These are phyloP conservation scores for Isaurus tuberculatus DNA, from an alignment of 92 coral and sea anemone species.

Conservation along the genomic window DNA sequence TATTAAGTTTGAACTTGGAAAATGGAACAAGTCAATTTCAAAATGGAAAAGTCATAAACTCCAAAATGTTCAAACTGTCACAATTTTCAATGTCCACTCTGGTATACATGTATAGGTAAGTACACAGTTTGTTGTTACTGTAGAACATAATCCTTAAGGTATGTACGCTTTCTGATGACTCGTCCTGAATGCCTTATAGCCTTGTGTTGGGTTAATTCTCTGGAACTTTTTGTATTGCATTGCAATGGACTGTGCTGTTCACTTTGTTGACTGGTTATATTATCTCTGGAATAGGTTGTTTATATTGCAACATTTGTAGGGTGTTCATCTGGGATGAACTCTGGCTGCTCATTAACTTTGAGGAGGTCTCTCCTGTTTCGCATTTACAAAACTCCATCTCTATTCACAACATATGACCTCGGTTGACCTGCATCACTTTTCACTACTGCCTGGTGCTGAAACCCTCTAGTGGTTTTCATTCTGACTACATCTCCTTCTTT, in stretches of 20 bases:
- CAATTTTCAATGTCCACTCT: not conserved
- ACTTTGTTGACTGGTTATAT: not conserved
- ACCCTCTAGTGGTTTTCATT: not conserved
- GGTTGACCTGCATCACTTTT: slow-evolving; percentile 7
- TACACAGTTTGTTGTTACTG: not conserved
- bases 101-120: not conserved
- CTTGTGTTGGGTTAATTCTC: not conserved
- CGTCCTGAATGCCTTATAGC: not conserved
- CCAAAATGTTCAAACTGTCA: not conserved
- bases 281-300: not conserved
- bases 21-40: not conserved
- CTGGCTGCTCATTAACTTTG: not conserved
- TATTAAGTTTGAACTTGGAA: not conserved
- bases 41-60: not conserved
- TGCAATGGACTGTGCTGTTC: not conserved
- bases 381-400: not conserved
- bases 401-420: not conserved
- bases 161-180: not conserved
- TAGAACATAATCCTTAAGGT: not conserved
- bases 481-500: not conserved
- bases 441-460: slow-evolving; percentile 4
- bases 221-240: not conserved
- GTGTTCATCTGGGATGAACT: not conserved
- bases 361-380: not conserved
- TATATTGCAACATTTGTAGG: not conserved